Base-by-base conservation (phyloP, 2,797 vertebrate species). In the Cyclura pinguis region DNA sequence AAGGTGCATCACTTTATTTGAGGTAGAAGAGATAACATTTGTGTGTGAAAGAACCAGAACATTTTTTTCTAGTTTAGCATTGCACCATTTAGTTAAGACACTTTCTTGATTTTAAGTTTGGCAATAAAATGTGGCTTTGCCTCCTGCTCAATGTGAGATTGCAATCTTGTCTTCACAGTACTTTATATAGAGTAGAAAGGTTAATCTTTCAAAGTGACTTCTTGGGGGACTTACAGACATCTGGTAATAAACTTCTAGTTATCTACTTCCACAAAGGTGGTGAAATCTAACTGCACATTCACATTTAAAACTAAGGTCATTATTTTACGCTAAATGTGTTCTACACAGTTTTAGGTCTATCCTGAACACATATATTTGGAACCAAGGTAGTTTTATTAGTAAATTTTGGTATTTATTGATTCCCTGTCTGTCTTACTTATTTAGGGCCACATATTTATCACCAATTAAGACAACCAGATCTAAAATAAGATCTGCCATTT, bases 121-220 rank as follows among this genome's bases (percentile, higher is more conserved):
- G 87, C 38, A 42, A 35, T 47, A 83, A 88, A 76, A 88, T 42
- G 38, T 74, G 80, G 55, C 29, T 57, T 52, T 18, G 29, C 4
- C 55, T 27, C 7, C 52, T 78, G 62, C 50, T 29, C 72, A 74
- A 84, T 29, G 32, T 83, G 87, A 74, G 87, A 88, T 88, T 88
- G 80, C 38, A 76, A 88, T 88, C 88, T 88, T 76, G 88, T 50
- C 69, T 62, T 55, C 88, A 59, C 38, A 89, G 55, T 76, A n/a
- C 72, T 84, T 64, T 77, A 89, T 84, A 84, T 62, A 76, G 52
- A 14, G 32, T 50, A 35, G 69, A 89, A 83, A 64, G 88, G 69
- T 84, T 89, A 89, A 89, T 89, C 88, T 89, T 89, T 76, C 88
- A 84, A 84, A 89, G 72, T 89, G 88, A 89, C 81, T 89, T 52